Percentiles rank a stretch among this genome's conserved stretches.
These are phyloP conservation scores for Rhagophthalmus giganteus DNA, from an alignment of 2,888 invertebrate genomes.

Conservation along the genomic window DNA sequence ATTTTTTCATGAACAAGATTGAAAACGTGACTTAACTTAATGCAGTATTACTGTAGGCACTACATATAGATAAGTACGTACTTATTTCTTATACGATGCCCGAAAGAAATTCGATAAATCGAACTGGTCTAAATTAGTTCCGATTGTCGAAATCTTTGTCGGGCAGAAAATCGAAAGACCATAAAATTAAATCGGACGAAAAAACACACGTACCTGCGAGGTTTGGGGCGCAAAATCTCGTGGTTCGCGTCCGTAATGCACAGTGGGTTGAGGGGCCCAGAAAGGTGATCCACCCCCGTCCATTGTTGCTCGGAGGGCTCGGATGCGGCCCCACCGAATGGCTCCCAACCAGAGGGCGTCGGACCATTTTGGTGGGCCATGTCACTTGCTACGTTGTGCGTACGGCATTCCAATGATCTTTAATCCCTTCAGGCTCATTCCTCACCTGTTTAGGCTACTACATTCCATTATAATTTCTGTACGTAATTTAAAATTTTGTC, in stretches of 20 bases:
- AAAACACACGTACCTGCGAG: constrained; percentile 68
- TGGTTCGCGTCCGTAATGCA: constrained; percentile 76
- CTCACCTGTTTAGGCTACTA: constrained; percentile 31
- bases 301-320: constrained; percentile 48
- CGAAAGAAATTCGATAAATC: too few species aligned
- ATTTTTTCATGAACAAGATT: too few species aligned
- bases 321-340: constrained; percentile 40
- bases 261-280: constrained; percentile 65
- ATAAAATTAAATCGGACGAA: too few species aligned
- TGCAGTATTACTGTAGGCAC: too few species aligned
- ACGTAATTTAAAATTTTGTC: constrained; percentile 12
- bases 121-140: too few species aligned
- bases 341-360: constrained; percentile 49
- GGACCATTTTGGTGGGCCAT: constrained; percentile 47
- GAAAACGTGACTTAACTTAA: too few species aligned
- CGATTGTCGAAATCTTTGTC: too few species aligned
- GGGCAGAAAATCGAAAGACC: too few species aligned
- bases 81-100: too few species aligned
- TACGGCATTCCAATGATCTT: constrained; percentile 36
- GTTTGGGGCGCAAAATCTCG: constrained; percentile 84
- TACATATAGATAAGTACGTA: too few species aligned
- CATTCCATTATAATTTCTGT: constrained; percentile 33
- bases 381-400: constrained; percentile 32
- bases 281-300: constrained; percentile 63
- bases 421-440: constrained; percentile 37